phyloP scores from a whole-genome alignment of 2,888 invertebrate genomes.

The Lissocephala sabroskyi region DNA sequence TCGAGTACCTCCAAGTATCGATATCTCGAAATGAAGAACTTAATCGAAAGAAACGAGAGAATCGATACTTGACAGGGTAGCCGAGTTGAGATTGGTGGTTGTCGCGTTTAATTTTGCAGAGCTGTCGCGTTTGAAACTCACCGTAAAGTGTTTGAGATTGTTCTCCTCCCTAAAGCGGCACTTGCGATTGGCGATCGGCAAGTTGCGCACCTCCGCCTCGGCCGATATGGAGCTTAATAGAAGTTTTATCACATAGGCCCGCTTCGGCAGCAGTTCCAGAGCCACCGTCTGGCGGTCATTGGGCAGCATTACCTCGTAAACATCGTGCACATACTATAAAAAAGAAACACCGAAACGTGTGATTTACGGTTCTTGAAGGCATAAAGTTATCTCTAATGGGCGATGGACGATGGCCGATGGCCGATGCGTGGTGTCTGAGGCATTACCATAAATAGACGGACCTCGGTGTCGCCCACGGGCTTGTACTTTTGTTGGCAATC shows the following conservation, averaged over 20 bases:
- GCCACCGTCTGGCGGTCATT: constrained; percentile 39
- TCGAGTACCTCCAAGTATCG: too few relatives aligned
- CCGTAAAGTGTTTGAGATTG: constrained; percentile 58
- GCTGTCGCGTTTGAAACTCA: too few relatives aligned
- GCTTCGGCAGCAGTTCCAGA: constrained; percentile 25
- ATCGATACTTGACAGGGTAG: too few relatives aligned
- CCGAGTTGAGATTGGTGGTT: too few relatives aligned
- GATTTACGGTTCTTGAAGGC: too few relatives aligned
- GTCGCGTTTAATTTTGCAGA: too few relatives aligned
- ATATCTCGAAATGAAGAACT: too few relatives aligned
- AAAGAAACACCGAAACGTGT: neutral
- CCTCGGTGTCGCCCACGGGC: constrained; percentile 19
- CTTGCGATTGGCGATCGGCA: constrained; percentile 65
- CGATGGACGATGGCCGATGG: too few relatives aligned
- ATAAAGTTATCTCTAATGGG: too few relatives aligned
- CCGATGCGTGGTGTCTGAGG: too few relatives aligned
- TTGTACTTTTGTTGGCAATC: constrained; percentile 44
- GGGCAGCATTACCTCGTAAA: constrained; percentile 53
- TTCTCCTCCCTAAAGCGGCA: constrained; percentile 67
- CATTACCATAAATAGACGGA: constrained; percentile 23
- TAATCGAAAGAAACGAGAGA: too few relatives aligned
- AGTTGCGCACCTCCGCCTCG: constrained; percentile 51
- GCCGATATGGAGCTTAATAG: constrained; percentile 46
- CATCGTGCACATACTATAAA: constrained; percentile 60
- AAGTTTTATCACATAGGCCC: constrained; percentile 44